Evolutionary conservation across 2,113 vertebrate species (phyloP), one percentile per base, ranked within the genome.

Genomic region (Martes martes): DNA sequence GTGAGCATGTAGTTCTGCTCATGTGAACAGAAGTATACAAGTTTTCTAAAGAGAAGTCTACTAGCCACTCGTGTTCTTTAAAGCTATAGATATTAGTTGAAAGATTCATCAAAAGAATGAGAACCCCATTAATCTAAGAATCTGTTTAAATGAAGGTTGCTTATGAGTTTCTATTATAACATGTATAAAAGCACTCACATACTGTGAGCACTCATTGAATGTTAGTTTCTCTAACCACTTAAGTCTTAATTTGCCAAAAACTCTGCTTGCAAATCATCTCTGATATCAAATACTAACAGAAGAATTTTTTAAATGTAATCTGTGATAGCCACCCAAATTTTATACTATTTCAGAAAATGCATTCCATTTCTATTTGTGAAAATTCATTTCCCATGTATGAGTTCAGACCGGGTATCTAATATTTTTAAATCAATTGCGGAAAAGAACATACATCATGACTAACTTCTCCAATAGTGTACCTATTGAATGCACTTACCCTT

Each of bases 351-450:
- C 45, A 88, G 74, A 94, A 98, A 97, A 97, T 92, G 63, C 33
- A 87, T 96, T 94, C 74, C 69, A 79, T 94, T 94, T 82, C 83
- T 94, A 71, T 94, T 95, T 97, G 82, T 91, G 52, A 96, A 97
- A 97, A 97, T 96, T 61, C 45, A 96, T 96, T 97, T 91, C 80
- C 96, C 84, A 76, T 81, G 90, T 93, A 92, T 98, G 87, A 91
- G 94, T 97, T 97, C 94, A 96, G 80, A 87, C 78, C 23, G 39
- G 85, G 80, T 94, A 47, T 84, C 84, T 85, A 85, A 97, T 89
- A 94, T 97, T 96, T 98, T 96, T 84, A 74, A 97, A 91, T 97
- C 87, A 86, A 42, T 96, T 83, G 83, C 95, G 85, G 67, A 95
- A 97, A 95, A 94, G 85, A 91, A 97, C 97, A 96, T 69, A 55